Percentiles rank a stretch among this genome's conserved stretches.
Conservation (phyloP, 2,888 invertebrate species). For the Microdon myrmicae region DNA sequence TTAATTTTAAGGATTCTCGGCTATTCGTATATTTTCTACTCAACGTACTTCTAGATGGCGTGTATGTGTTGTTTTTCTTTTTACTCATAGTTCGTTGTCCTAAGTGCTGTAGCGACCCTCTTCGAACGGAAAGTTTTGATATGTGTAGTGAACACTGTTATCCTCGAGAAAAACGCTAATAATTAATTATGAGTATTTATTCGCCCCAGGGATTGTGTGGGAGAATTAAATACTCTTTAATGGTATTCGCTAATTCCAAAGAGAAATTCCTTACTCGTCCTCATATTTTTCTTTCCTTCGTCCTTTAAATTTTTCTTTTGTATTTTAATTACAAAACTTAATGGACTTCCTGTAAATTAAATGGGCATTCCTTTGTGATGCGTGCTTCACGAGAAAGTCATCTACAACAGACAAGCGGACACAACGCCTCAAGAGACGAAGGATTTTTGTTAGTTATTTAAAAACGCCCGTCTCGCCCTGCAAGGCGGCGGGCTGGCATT, state of each 20-base stretch:
- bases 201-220: not conserved
- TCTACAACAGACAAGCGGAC: too few relatives aligned
- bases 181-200: not conserved
- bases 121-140: conserved; percentile 9
- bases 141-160: not conserved
- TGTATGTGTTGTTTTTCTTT: not conserved
- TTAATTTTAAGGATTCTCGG: conserved; percentile 21
- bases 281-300: conserved; percentile 1
- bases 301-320: not conserved
- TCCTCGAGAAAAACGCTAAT: not conserved
- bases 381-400: too few relatives aligned
- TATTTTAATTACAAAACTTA: conserved; percentile 9
- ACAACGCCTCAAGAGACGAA: too few relatives aligned
- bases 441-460: too few relatives aligned
- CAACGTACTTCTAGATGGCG: conserved; percentile 3
- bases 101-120: conserved; percentile 1
- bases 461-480: too few relatives aligned
- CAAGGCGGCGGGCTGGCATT: too few relatives aligned
- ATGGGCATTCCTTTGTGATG: not conserved
- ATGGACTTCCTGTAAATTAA: conserved; percentile 13
- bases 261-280: not conserved
- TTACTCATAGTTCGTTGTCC: not conserved
- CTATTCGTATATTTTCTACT: conserved; percentile 34
- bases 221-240: conserved; percentile 11
- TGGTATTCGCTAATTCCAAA: not conserved